phyloP scores from a whole-genome alignment of 2,797 vertebrate species.

The Chelmon rostratus region DNA sequence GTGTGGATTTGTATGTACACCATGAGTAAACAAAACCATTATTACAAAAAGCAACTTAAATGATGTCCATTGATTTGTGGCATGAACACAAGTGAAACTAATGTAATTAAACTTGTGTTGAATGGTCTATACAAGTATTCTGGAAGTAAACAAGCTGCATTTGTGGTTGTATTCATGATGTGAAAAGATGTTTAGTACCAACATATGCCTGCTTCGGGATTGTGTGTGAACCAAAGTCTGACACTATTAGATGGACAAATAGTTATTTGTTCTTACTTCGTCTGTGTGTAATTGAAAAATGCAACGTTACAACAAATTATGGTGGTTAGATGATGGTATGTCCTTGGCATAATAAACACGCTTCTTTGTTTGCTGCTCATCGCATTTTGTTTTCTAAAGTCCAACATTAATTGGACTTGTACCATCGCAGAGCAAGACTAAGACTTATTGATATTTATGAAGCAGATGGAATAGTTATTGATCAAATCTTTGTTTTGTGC shows the following conservation, averaged over 20 bases:
- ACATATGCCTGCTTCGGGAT: constrained; percentile 40
- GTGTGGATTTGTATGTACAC: constrained; percentile 34
- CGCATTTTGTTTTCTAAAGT: constrained; percentile 13
- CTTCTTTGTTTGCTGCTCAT: constrained; percentile 10
- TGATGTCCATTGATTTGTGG: constrained; percentile 53
- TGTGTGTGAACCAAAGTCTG: constrained; percentile 17
- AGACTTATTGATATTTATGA: constrained; percentile 7
- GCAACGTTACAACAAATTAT: constrained; percentile 11
- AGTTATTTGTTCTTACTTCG: constrained; percentile 8
- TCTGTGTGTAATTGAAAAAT: constrained; percentile 39
- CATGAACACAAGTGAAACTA: constrained; percentile 52
- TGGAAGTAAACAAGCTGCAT: constrained; percentile 29
- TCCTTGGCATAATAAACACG: constrained; percentile 20
- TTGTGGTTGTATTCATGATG: constrained; percentile 35
- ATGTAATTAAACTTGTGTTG: constrained; percentile 61
- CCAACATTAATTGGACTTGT: constrained; percentile 28
- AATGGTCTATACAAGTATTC: constrained; percentile 33
- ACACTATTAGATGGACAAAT: constrained; percentile 37
- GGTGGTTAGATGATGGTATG: constrained; percentile 16
- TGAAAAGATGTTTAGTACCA: constrained; percentile 42
- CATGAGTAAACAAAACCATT: constrained; percentile 53
- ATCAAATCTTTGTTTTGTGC: constrained; percentile 16
- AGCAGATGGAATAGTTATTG: background rate
- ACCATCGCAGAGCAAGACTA: background rate
- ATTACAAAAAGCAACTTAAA: constrained; percentile 49